Percentiles rank a stretch among this genome's conserved stretches.
Conservation (phyloP, 2,113 vertebrate species). For the Podarcis raffonei region DNA sequence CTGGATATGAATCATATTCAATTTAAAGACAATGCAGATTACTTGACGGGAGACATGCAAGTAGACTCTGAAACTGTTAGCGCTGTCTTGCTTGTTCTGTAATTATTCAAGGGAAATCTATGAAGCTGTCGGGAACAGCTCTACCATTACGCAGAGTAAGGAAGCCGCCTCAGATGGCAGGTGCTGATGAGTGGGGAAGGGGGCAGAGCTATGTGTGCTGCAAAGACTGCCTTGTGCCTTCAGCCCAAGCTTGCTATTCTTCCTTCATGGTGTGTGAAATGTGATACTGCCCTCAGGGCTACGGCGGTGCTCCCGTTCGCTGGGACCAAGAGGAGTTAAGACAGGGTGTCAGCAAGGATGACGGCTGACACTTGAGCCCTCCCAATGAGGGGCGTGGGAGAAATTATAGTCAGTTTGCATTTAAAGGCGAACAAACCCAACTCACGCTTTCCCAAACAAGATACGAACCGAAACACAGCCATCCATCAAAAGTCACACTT, state of each 20-base stretch:
- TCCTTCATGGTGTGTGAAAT: too few species aligned
- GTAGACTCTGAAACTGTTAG: not conserved
- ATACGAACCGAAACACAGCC: too few species aligned
- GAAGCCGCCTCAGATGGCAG: not conserved
- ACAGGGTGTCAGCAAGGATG: too few species aligned
- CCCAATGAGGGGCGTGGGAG: too few species aligned
- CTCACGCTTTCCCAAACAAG: too few species aligned
- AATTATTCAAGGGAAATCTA: not conserved
- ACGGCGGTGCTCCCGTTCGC: fast-evolving
- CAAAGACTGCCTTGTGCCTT: not conserved
- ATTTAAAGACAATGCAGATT: not conserved
- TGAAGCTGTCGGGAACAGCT: not conserved
- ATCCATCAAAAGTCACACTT: too few species aligned
- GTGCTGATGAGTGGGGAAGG: not conserved
- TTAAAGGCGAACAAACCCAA: too few species aligned
- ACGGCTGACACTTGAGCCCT: too few species aligned
- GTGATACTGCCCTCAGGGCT: too few species aligned
- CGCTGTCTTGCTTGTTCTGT: fast-evolving
- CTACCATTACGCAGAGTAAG: not conserved
- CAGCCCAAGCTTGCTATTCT: not conserved
- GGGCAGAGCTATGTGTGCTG: not conserved
- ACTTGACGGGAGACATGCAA: not conserved
- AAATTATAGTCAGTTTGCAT: too few species aligned
- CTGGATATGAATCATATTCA: not conserved
- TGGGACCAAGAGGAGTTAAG: too few species aligned